A percentile compares a stretch with the other conserved stretches of the same genome.
These are phyloP conservation scores for Forpus xanthops DNA, from an alignment of 2,797 vertebrate genomes.

Conservation along the genomic window DNA sequence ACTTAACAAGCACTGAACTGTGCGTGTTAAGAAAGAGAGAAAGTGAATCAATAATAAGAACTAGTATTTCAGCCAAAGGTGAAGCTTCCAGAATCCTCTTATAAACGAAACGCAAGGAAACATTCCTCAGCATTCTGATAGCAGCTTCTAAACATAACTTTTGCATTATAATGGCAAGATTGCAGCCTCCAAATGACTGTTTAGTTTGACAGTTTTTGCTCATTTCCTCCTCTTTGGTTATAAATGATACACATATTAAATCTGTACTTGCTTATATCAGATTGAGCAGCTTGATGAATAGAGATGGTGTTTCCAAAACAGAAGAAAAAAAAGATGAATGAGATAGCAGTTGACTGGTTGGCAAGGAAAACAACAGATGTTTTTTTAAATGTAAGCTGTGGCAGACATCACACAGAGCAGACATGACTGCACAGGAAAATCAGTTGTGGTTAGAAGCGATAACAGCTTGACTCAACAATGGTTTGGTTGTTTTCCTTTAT, in stretches of 20 bases:
- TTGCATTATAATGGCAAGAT: neutral
- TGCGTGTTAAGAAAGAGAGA: neutral
- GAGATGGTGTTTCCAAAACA: neutral
- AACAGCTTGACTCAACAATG: neutral
- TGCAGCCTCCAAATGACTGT: neutral
- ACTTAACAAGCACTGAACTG: neutral
- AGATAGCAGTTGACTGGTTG: neutral
- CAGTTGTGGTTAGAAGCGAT: neutral
- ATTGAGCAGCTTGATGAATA: neutral
- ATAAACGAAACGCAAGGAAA: neutral
- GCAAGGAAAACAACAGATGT: neutral
- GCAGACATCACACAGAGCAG: neutral
- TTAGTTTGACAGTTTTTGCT: neutral
- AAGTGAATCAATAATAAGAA: neutral
- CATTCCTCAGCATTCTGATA: neutral
- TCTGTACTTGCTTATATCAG: neutral
- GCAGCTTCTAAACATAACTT: neutral
- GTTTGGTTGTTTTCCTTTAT: neutral
- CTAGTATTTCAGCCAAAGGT: neutral
- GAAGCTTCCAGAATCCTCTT: neutral
- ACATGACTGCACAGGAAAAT: neutral
- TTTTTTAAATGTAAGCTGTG: neutral
- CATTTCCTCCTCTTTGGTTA: neutral
- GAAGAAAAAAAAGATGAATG: neutral
- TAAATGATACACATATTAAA: neutral